These are phyloP conservation scores for Drosophila punjabiensis DNA, from an alignment of 1,140 invertebrate genomes.

Conservation along the genomic window DNA sequence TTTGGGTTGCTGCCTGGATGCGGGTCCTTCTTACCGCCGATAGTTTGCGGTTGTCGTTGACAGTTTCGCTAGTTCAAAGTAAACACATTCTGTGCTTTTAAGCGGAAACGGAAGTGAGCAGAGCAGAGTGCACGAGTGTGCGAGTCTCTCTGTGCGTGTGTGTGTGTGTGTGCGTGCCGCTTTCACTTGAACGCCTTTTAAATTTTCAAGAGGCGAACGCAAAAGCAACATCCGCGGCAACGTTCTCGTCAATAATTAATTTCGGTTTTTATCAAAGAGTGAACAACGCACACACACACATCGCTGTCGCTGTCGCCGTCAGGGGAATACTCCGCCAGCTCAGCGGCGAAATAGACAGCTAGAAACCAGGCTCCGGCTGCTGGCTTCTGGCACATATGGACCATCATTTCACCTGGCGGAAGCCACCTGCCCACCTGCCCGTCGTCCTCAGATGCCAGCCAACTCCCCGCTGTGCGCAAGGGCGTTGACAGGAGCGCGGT, in stretches of 20 bases:
- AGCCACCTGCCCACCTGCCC: not conserved
- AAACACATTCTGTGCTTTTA: constrained; percentile 70
- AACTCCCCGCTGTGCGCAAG: constrained; percentile 14
- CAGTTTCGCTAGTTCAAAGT: constrained; percentile 74
- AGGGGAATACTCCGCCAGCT: constrained; percentile 61
- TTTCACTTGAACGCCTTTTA: constrained; percentile 83
- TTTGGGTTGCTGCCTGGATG: constrained; percentile 42
- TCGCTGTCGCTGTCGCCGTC: constrained; percentile 17
- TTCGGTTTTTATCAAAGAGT: constrained; percentile 81
- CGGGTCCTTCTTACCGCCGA: constrained; percentile 46
- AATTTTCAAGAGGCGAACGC: constrained; percentile 65
- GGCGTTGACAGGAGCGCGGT: constrained; percentile 48
- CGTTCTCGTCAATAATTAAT: constrained; percentile 79
- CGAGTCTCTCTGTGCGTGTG: not conserved
- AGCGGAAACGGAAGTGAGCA: constrained; percentile 69
- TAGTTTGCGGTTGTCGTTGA: constrained; percentile 72
- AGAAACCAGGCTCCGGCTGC: constrained; percentile 5
- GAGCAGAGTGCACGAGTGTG: not conserved
- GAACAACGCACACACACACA: constrained; percentile 32
- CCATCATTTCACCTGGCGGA: constrained; percentile 5
- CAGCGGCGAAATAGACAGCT: constrained; percentile 68
- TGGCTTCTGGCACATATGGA: constrained; percentile 1
- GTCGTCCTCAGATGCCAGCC: not conserved
- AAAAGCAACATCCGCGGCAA: constrained; percentile 46
- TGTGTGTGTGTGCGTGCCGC: constrained; percentile 32